These are phyloP conservation scores for Meriones unguiculatus DNA, from an alignment of 2,113 vertebrate genomes.

Conservation along the genomic window DNA sequence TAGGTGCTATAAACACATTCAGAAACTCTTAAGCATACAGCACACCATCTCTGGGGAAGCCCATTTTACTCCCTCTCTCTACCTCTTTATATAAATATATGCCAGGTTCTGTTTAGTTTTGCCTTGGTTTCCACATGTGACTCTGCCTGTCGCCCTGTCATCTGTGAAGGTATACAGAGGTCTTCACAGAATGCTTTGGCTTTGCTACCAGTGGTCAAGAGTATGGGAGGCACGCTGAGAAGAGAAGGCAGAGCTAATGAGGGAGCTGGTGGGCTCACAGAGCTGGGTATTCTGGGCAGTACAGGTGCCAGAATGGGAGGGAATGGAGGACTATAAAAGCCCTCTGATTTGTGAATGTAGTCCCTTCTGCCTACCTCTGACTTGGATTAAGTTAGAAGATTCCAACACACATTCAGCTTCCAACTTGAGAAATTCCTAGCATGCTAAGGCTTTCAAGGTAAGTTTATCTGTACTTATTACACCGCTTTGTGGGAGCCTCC, in stretches of 20 bases:
- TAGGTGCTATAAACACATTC: not conserved
- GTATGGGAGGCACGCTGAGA: not conserved
- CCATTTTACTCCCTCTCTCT: not conserved
- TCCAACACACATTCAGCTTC: not conserved
- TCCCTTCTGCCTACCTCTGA: not conserved
- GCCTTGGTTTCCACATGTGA: not conserved
- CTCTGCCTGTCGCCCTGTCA: not conserved
- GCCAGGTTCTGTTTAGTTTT: not conserved
- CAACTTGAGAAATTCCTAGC: not conserved
- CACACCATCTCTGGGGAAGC: not conserved
- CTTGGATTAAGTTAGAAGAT: not conserved
- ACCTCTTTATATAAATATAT: not conserved
- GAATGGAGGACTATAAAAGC: fast-evolving
- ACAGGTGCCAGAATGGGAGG: fast-evolving
- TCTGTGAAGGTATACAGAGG: not conserved
- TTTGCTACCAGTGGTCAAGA: not conserved
- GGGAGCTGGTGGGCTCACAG: not conserved
- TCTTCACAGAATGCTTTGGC: not conserved
- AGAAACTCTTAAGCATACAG: not conserved
- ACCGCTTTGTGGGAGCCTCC: not conserved
- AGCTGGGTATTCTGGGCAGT: not conserved
- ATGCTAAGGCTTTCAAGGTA: not conserved
- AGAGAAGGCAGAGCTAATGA: not conserved
- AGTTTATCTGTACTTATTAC: not conserved
- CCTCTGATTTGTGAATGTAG: fast-evolving